Evolutionary conservation across 2,888 invertebrate species (phyloP).

Genomic region (Cryptocheilus praepositus): DNA sequence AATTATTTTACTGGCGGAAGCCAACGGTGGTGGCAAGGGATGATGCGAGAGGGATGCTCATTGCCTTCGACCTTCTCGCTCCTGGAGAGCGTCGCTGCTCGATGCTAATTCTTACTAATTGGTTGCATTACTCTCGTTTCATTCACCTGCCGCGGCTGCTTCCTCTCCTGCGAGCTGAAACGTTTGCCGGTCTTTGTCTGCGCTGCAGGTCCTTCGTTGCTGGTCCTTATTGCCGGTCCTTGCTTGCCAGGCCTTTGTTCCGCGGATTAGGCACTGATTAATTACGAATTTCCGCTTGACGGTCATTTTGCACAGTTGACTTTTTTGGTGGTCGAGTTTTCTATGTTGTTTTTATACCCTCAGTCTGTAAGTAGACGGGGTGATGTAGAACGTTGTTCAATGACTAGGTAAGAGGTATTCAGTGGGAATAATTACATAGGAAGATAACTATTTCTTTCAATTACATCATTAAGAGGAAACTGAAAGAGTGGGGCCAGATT

Average conservation of each 20-base stretch:
- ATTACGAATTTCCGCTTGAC: not conserved
- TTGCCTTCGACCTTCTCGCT: not conserved
- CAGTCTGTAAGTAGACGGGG: too few relatives aligned
- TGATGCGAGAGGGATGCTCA: not conserved
- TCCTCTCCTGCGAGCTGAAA: slow-evolving; percentile 10
- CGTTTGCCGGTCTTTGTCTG: not conserved
- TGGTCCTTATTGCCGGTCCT: not conserved
- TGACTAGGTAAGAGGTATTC: too few relatives aligned
- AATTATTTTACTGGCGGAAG: slow-evolving; percentile 43
- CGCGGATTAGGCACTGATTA: slow-evolving; percentile 4
- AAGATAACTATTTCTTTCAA: too few relatives aligned
- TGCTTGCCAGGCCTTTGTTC: slow-evolving; percentile 2
- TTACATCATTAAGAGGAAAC: too few relatives aligned
- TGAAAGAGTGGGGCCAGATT: too few relatives aligned
- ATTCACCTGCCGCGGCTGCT: slow-evolving; percentile 40
- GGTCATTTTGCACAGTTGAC: too few relatives aligned
- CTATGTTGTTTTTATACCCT: too few relatives aligned
- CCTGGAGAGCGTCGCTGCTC: slow-evolving; percentile 16
- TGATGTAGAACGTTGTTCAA: too few relatives aligned
- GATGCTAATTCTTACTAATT: slow-evolving; percentile 61
- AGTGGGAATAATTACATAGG: too few relatives aligned
- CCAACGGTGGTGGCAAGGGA: slow-evolving; percentile 4
- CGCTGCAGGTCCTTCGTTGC: not conserved
- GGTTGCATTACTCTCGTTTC: slow-evolving; percentile 54
- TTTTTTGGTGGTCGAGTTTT: too few relatives aligned